Evolutionary conservation across 37 sponge, comb jelly and placozoan species (phyloP).

Genomic region (Theonella swinhoei): DNA sequence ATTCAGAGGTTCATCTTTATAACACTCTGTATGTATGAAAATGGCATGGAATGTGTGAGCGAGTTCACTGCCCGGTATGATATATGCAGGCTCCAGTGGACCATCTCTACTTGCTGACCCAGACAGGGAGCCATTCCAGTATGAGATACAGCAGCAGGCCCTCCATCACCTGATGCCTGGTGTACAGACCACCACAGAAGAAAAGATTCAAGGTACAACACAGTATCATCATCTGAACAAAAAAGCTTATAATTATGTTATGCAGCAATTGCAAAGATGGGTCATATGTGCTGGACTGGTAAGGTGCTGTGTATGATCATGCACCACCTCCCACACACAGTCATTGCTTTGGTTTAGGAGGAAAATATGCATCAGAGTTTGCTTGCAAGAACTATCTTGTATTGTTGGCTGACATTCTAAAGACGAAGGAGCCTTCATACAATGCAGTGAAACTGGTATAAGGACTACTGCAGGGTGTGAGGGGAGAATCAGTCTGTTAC

Average conservation of each 20-base stretch:
- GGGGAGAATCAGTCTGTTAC: too few species aligned
- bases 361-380: slow-evolving; percentile 34
- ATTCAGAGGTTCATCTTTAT: background rate
- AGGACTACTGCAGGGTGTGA: background rate
- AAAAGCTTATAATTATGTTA: too few species aligned
- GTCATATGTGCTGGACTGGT: slow-evolving; percentile 64
- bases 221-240: too few species aligned
- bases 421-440: background rate
- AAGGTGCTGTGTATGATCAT: background rate
- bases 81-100: background rate
- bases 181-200: slow-evolving; percentile 6
- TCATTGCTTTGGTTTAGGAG: slow-evolving; percentile 9
- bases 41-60: too few species aligned
- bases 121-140: slow-evolving; percentile 35
- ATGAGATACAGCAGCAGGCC: slow-evolving; percentile 23
- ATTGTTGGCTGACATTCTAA: background rate
- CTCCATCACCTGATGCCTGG: slow-evolving; percentile 20
- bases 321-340: background rate
- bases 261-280: slow-evolving; percentile 50
- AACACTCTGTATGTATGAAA: too few species aligned
- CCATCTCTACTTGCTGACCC: slow-evolving; percentile 18
- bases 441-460: slow-evolving; percentile 23
- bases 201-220: slow-evolving; percentile 33
- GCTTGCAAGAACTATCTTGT: slow-evolving; percentile 1
- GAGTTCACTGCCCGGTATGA: too few species aligned